phyloP scores from a whole-genome alignment of 2,797 vertebrate genomes.

The Diglossa cyanea region DNA sequence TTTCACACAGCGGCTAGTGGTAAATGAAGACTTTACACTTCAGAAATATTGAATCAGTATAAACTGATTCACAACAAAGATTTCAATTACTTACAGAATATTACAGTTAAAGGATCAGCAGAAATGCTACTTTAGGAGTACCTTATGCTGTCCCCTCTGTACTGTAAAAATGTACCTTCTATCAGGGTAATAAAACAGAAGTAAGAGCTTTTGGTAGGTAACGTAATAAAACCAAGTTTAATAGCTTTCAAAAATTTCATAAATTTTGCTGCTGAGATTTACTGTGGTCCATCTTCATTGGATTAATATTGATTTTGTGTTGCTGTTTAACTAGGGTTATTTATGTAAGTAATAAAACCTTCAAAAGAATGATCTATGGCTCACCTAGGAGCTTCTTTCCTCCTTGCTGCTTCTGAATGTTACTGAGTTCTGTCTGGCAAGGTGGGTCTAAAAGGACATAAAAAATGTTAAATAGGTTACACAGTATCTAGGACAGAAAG shows the following conservation, averaged over 20 bases:
- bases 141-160: slow-evolving; percentile 23
- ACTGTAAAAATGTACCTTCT: slow-evolving; percentile 50
- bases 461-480: slow-evolving; percentile 35
- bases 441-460: slow-evolving; percentile 77
- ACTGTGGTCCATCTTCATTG: slow-evolving; percentile 63
- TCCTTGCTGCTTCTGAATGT: slow-evolving; percentile 75
- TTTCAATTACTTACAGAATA: slow-evolving; percentile 26
- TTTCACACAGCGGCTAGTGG: not conserved
- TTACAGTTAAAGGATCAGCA: slow-evolving; percentile 39
- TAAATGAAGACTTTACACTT: not conserved
- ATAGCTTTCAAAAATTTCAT: slow-evolving; percentile 71
- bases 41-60: not conserved
- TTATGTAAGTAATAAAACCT: slow-evolving; percentile 73
- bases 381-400: slow-evolving; percentile 79
- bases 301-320: slow-evolving; percentile 78
- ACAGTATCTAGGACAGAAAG: not conserved
- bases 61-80: not conserved
- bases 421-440: slow-evolving; percentile 80
- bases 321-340: slow-evolving; percentile 71
- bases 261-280: slow-evolving; percentile 71
- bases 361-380: slow-evolving; percentile 70
- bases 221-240: slow-evolving; percentile 72
- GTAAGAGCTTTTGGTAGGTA: slow-evolving; percentile 57
- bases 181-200: slow-evolving; percentile 64
- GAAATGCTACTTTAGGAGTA: slow-evolving; percentile 36